Evolutionary conservation across 2,797 vertebrate species (phyloP), one percentile per base, ranked within the genome.

Genomic region (Periophthalmus magnuspinnatus): DNA sequence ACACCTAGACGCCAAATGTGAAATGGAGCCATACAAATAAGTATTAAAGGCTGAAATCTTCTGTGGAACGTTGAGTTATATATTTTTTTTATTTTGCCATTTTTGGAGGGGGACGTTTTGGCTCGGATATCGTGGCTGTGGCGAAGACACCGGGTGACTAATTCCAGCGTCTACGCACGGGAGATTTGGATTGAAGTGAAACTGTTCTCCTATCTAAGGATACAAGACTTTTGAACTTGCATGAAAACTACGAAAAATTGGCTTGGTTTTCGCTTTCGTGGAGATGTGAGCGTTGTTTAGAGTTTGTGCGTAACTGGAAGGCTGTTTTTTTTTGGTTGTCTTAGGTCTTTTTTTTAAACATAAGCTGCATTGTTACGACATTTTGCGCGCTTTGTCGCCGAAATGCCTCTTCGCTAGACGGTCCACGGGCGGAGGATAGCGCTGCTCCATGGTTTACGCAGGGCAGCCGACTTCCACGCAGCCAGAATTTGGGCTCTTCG

Each of bases 391-490:
- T 59, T 34, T 34, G 70, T 76, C 61, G 33, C 69, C 58, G 65
- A 77, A 76, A 92, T 86, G 88, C 59, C 68, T 77, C 70, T 68
- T 72, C 76, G 57, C 11, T 74, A 77, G 75, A 80, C 65, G 72
- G 65, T 59, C 67, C 72, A 72, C 70, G 78, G 90, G 10, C 19
- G n/a, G 54, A 11, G 59, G 90, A 91, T 86, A 77, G 57, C 74
- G 82, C 81, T 75, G 69, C 69, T 84, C 80, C 77, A 82, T 86
- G 87, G 69, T 89, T 77, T 65, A 76, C 81, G 52, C 55, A 77
- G 76, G 79, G 57, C 85, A 86, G 87, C 86, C 84, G 82, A 76
- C 83, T 86, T 74, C 65, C 66, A 76, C 79, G 79, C 74, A 81
- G 61, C 68, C 71, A 86, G 64, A 71, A 76, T 69, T n/a, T 68